phyloP scores from a whole-genome alignment of 1,140 invertebrate species.

The Chironomus striatipennis region DNA sequence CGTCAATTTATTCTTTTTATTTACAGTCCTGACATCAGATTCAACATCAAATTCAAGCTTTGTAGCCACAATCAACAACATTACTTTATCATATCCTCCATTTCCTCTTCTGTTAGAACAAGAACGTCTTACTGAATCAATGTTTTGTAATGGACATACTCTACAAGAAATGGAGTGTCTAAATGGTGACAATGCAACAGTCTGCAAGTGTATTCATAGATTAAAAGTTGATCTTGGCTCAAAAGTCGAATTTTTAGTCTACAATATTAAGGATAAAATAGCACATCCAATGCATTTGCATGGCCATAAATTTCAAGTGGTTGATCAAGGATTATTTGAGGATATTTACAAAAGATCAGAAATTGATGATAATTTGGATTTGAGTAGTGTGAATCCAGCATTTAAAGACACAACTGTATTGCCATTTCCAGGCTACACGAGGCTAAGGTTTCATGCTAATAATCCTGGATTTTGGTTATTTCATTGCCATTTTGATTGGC shows the following conservation, averaged over 20 bases:
- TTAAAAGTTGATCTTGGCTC: constrained; percentile 27
- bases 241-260: constrained; percentile 36
- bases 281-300: constrained; percentile 21
- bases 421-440: not conserved
- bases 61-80: constrained; percentile 44
- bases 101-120: constrained; percentile 49
- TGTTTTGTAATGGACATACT: constrained; percentile 30
- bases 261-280: constrained; percentile 26
- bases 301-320: constrained; percentile 17
- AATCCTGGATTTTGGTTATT: constrained; percentile 12
- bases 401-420: not conserved
- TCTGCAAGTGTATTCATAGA: constrained; percentile 28
- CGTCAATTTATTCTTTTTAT: not conserved
- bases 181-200: constrained; percentile 25
- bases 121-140: constrained; percentile 38
- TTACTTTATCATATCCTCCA: constrained; percentile 51
- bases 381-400: not conserved
- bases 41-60: constrained; percentile 27
- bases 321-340: constrained; percentile 1
- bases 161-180: constrained; percentile 25
- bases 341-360: not conserved
- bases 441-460: not conserved
- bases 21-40: constrained; percentile 22
- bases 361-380: not conserved
- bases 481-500: constrained; percentile 16